Evolutionary conservation across 1,140 invertebrate species (phyloP).

Genomic region (Drosophila repletoides): DNA sequence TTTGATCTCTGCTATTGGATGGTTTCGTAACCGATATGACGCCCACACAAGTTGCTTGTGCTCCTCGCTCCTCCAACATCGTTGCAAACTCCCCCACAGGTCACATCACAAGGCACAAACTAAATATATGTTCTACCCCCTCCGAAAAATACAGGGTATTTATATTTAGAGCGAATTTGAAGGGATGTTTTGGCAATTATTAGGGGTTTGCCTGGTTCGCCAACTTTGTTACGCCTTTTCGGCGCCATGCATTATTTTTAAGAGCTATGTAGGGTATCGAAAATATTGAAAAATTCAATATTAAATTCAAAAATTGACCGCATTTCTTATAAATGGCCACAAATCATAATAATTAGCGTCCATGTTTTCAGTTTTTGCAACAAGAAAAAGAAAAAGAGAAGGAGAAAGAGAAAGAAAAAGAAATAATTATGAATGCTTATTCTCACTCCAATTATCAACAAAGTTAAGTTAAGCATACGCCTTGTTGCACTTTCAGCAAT

Average conservation of each 20-base stretch:
- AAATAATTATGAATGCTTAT: constrained; percentile 71
- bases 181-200: no score
- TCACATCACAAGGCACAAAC: no score
- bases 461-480: constrained; percentile 78
- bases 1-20: constrained; percentile 42
- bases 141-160: no score
- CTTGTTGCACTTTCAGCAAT: constrained; percentile 74
- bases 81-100: background rate
- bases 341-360: constrained; percentile 70
- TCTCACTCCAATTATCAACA: constrained; percentile 79
- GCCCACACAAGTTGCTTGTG: constrained; percentile 71
- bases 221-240: constrained; percentile 48
- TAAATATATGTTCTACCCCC: constrained; percentile 27
- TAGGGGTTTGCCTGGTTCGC: constrained; percentile 31
- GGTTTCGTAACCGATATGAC: constrained; percentile 73
- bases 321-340: constrained; percentile 54
- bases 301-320: constrained; percentile 25
- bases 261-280: no score
- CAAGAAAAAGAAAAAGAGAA: constrained; percentile 17
- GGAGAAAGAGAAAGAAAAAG: constrained; percentile 7
- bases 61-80: background rate
- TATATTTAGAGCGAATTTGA: no score
- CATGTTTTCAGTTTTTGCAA: constrained; percentile 54
- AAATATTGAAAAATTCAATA: no score
- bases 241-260: constrained; percentile 41